These are phyloP conservation scores for Athene cunicularia DNA, from an alignment of 2,113 vertebrate genomes.

Conservation along the genomic window DNA sequence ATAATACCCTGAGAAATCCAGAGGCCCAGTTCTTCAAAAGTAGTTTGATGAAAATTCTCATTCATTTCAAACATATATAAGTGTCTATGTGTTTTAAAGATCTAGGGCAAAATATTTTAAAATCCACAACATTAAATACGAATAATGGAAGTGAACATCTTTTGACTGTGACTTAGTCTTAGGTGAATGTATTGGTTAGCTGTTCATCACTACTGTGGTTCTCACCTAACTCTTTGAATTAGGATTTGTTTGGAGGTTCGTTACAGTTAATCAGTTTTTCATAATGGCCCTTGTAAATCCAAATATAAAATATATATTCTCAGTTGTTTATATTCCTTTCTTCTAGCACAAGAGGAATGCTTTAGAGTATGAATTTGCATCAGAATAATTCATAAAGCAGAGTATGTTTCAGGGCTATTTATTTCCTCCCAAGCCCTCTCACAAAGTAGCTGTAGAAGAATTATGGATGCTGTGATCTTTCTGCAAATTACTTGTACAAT, in stretches of 20 bases:
- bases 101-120: neutral
- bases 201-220: slow-evolving; percentile 10
- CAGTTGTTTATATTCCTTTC: slow-evolving; percentile 42
- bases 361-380: slow-evolving; percentile 48
- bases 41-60: neutral
- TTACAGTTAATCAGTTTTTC: slow-evolving; percentile 57
- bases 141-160: neutral
- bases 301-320: slow-evolving; percentile 47
- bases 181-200: neutral
- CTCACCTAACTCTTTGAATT: neutral
- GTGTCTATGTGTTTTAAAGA: neutral
- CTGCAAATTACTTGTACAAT: neutral
- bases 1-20: slow-evolving; percentile 22
- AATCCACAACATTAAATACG: neutral
- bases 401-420: slow-evolving; percentile 15
- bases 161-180: neutral
- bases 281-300: slow-evolving; percentile 61
- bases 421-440: neutral
- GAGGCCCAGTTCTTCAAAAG: slow-evolving; percentile 4
- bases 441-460: neutral
- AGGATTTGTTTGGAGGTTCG: slow-evolving; percentile 19
- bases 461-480: neutral
- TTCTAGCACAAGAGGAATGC: slow-evolving; percentile 17
- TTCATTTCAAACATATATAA: neutral
- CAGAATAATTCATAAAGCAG: slow-evolving; percentile 57